Conservation (phyloP, 1,140 invertebrate genomes). For the Pseudobourletiella spinata region DNA sequence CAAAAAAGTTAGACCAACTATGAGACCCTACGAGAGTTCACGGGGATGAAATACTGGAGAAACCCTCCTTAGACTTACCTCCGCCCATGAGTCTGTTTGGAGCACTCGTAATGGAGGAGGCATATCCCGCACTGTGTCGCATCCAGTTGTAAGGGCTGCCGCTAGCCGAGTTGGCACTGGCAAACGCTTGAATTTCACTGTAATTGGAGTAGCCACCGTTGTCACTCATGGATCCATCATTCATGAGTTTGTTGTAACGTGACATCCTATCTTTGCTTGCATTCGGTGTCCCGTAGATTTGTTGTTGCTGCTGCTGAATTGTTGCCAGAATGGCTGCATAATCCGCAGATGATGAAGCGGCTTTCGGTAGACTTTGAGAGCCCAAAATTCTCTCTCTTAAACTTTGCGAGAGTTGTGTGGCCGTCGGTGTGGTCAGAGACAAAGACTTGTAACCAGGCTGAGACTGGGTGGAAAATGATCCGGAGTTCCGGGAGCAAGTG, state of each 20-base stretch:
- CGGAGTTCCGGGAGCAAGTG: slow-evolving; percentile 22
- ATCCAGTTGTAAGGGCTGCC: slow-evolving; percentile 51
- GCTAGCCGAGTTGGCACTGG: slow-evolving; percentile 41
- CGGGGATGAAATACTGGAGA: too few species aligned
- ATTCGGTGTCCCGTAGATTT: slow-evolving; percentile 28
- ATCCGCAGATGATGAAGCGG: slow-evolving; percentile 51
- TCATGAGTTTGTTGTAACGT: slow-evolving; percentile 25
- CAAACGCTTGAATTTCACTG: slow-evolving; percentile 43
- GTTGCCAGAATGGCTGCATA: slow-evolving; percentile 43
- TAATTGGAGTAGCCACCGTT: slow-evolving; percentile 48
- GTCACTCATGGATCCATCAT: slow-evolving; percentile 65
- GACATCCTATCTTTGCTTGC: slow-evolving; percentile 32
- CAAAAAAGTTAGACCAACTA: too few species aligned
- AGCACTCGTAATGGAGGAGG: slow-evolving; percentile 43
- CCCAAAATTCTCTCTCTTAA: slow-evolving; percentile 69
- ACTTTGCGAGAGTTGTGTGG: slow-evolving; percentile 71
- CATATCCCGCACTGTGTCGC: slow-evolving; percentile 50
- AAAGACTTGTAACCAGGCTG: slow-evolving; percentile 48
- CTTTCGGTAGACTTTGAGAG: slow-evolving; percentile 56
- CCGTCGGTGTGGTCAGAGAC: slow-evolving; percentile 67
- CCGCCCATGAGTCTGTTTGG: slow-evolving; percentile 38
- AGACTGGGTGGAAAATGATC: slow-evolving; percentile 19
- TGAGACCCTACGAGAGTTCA: too few species aligned
- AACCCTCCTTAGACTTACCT: slow-evolving; percentile 36
- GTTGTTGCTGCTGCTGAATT: slow-evolving; percentile 31